Evolutionary conservation across 1,140 invertebrate species (phyloP).

Genomic region (Sitodiplosis mosellana): DNA sequence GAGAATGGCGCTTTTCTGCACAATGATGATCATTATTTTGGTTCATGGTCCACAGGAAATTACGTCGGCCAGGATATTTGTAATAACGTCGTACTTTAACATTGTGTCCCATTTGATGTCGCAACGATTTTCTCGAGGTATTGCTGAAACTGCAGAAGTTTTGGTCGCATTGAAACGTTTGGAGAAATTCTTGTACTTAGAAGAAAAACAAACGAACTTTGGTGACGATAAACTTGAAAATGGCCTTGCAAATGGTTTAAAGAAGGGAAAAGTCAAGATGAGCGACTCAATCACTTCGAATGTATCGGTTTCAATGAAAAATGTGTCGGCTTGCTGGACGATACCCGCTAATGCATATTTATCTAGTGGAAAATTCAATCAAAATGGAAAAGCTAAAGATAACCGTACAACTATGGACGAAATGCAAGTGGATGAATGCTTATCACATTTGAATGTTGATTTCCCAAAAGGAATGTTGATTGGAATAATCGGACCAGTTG

Average conservation of each 20-base stretch:
- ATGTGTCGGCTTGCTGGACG: conserved; percentile 15
- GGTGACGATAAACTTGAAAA: conserved; percentile 10
- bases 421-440: not conserved
- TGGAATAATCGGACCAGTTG: conserved; percentile 9
- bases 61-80: conserved; percentile 41
- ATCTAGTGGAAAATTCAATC: not conserved
- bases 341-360: not conserved
- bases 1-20: conserved; percentile 42
- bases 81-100: conserved; percentile 42
- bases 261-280: too few species aligned
- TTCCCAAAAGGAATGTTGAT: conserved; percentile 7
- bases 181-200: conserved; percentile 30
- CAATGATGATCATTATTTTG: conserved; percentile 38
- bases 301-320: conserved; percentile 4
- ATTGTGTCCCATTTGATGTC: conserved; percentile 43
- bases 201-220: conserved; percentile 25
- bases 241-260: conserved; percentile 28
- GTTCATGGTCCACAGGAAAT: conserved; percentile 28
- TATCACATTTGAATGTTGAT: conserved; percentile 2
- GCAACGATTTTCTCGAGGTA: conserved; percentile 47
- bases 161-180: conserved; percentile 39
- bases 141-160: conserved; percentile 39
- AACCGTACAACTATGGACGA: not conserved
- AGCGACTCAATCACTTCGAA: conserved; percentile 4
- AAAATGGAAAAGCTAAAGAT: not conserved